Percentiles rank a stretch among this genome's conserved stretches.
phyloP scores from a whole-genome alignment of 37 sponge, comb jelly and placozoan genomes.

The Aphrocallistes beatrix region DNA sequence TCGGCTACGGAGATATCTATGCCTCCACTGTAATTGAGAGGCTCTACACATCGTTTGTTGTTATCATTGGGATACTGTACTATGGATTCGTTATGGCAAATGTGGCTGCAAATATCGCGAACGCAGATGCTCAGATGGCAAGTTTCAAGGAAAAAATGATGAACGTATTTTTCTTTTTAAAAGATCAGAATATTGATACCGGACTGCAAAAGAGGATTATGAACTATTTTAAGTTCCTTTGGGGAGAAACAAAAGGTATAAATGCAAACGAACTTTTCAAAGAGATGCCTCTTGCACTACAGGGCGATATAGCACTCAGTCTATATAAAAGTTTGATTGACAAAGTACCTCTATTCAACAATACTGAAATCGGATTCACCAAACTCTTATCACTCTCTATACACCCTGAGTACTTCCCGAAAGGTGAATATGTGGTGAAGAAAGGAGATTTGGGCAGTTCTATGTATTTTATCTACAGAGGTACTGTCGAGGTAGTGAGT shows the following conservation, averaged over 20 bases:
- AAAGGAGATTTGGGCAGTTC: slow-evolving; percentile 69
- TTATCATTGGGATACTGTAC: slow-evolving; percentile 43
- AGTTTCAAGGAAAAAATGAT: slow-evolving; percentile 53
- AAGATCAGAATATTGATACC: neutral
- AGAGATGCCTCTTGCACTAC: slow-evolving; percentile 54
- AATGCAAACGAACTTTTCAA: slow-evolving; percentile 44
- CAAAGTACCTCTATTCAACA: slow-evolving; percentile 60
- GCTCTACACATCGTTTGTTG: slow-evolving; percentile 29
- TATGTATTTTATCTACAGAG: slow-evolving; percentile 63
- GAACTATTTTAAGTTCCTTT: slow-evolving; percentile 32
- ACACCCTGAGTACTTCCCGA: slow-evolving; percentile 52
- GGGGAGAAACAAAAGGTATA: slow-evolving; percentile 58
- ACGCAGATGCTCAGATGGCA: slow-evolving; percentile 45
- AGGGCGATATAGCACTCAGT: slow-evolving; percentile 52
- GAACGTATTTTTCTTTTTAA: slow-evolving; percentile 21
- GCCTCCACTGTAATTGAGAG: slow-evolving; percentile 30
- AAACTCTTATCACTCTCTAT: slow-evolving; percentile 59
- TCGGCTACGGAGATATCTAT: slow-evolving; percentile 66
- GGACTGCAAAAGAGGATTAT: neutral
- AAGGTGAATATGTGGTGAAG: slow-evolving; percentile 48
- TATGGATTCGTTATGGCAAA: slow-evolving; percentile 71
- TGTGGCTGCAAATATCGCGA: slow-evolving; percentile 66
- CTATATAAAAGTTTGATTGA: slow-evolving; percentile 63
- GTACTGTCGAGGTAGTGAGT: slow-evolving; percentile 55
- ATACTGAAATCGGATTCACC: slow-evolving; percentile 60